Evolutionary conservation across 23 tunicate genomes (phyloP).

Genomic region (Halocynthia roretzi): DNA sequence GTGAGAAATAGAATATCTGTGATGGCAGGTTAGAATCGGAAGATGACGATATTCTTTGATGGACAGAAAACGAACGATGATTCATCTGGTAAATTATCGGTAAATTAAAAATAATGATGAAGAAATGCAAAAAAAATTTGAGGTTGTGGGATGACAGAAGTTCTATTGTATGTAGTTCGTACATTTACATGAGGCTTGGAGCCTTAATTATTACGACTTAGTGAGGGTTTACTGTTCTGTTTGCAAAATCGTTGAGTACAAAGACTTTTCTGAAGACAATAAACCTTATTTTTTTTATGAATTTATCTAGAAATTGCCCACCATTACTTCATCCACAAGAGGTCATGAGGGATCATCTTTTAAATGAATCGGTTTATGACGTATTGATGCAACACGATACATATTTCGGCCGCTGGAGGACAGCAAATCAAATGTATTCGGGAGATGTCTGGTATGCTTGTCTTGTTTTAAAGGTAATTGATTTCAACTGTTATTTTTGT

Average conservation of each 20-base stretch:
- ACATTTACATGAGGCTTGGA: no score
- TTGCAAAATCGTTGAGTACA: no score
- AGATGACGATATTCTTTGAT: background rate
- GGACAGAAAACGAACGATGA: background rate
- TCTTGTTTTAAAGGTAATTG: background rate
- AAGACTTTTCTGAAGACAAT: no score
- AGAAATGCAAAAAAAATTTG: no score
- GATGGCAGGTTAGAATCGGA: background rate
- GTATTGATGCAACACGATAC: background rate
- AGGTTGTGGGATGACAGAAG: no score
- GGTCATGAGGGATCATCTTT: background rate
- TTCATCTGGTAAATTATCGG: no score
- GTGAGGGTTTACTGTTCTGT: no score
- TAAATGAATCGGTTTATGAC: constrained; percentile 4
- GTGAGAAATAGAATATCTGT: background rate
- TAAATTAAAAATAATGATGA: no score
- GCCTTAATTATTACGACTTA: no score
- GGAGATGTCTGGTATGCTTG: background rate
- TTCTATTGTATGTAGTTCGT: no score
- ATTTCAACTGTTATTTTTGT: background rate
- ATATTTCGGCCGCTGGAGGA: background rate
- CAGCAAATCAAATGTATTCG: background rate
- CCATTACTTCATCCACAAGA: background rate
- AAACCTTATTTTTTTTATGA: no score
- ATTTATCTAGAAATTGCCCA: background rate